These are phyloP conservation scores for Aphelenchoides avenae DNA, from an alignment of 1,140 invertebrate genomes.

Conservation along the genomic window DNA sequence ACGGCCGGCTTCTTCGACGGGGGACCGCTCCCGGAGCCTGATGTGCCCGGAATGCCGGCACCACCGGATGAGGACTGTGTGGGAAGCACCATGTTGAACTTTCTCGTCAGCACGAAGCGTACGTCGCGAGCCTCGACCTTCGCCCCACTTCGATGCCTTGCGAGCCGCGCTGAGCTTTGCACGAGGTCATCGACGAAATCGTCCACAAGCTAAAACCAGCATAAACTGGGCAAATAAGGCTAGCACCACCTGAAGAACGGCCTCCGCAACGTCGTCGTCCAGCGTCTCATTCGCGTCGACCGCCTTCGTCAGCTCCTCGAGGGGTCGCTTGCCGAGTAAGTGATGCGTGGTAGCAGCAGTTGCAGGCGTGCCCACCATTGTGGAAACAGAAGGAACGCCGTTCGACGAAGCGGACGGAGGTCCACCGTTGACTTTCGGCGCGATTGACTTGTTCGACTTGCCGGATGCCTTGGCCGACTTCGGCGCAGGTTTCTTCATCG, in stretches of 20 bases:
- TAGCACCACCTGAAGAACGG: too few relatives aligned
- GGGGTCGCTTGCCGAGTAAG: too few relatives aligned
- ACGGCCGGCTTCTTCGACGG: constrained; percentile 1
- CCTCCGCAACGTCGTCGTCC: constrained; percentile 19
- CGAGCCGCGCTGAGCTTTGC: constrained; percentile 10
- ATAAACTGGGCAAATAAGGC: background rate
- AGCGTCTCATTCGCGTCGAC: constrained; percentile 19
- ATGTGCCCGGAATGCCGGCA: background rate
- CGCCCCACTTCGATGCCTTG: constrained; percentile 6
- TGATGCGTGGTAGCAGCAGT: constrained; percentile 4
- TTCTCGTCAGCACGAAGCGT: constrained; percentile 15
- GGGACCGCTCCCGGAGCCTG: constrained; percentile 1
- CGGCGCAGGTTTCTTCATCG: background rate
- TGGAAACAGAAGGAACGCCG: background rate
- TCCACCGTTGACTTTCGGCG: background rate
- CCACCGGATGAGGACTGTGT: constrained; percentile 1
- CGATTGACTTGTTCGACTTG: background rate
- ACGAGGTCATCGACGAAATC: constrained; percentile 21
- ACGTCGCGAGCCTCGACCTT: constrained; percentile 17
- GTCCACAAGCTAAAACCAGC: constrained; percentile 1
- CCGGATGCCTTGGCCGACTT: background rate
- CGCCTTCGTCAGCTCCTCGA: constrained; percentile 10
- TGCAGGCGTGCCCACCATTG: background rate
- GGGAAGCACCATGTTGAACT: constrained; percentile 2
- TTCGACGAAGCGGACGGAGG: background rate